Conservation (phyloP, 1,140 invertebrate species). For the Nomia melanderi region DNA sequence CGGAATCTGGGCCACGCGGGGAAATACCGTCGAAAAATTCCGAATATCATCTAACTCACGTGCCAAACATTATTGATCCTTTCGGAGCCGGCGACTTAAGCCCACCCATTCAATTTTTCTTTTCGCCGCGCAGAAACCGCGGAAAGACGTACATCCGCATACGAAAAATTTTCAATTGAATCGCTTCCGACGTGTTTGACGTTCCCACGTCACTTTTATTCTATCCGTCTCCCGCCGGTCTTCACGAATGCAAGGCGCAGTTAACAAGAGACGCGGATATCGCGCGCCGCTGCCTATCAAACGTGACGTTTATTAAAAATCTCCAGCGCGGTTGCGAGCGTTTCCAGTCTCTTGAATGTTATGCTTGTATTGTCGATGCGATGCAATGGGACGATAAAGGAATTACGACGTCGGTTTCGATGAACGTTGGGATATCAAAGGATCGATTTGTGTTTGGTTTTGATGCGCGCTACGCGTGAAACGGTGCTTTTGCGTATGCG, state of each 20-base stretch:
- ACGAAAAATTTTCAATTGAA: background rate
- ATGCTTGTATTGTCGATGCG: no score
- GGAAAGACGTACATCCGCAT: background rate
- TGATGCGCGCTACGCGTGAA: background rate
- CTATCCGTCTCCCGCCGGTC: background rate
- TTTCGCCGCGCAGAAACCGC: background rate
- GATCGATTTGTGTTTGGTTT: background rate
- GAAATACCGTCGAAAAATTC: conserved; percentile 5
- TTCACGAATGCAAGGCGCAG: no score
- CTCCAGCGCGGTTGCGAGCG: background rate
- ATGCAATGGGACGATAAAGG: background rate
- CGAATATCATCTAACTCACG: conserved; percentile 10
- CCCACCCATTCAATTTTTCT: background rate
- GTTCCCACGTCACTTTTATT: background rate
- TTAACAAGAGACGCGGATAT: conserved; percentile 2
- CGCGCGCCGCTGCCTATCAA: background rate
- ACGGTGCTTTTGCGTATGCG: no score
- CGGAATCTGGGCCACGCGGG: background rate
- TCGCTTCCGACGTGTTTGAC: background rate
- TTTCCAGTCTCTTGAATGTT: background rate
- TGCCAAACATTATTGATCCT: conserved; percentile 19
- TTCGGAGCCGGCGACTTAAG: background rate
- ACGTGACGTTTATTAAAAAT: background rate
- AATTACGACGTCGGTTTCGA: background rate
- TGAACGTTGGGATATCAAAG: background rate